phyloP scores from a whole-genome alignment of 2,113 vertebrate genomes.

The Dolichotis patagonum region DNA sequence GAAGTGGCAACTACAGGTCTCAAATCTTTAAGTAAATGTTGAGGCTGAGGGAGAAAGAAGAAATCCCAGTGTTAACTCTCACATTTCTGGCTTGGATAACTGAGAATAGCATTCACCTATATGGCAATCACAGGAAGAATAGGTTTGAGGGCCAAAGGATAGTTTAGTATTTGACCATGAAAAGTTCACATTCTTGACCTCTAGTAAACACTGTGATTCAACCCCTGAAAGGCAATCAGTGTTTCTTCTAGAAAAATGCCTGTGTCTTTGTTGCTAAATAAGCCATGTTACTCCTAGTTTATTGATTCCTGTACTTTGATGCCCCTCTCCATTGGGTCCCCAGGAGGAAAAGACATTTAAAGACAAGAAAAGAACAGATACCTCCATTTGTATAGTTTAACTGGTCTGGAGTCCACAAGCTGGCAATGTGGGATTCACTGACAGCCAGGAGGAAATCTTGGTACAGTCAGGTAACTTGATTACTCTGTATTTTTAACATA shows the following conservation, averaged over 20 bases:
- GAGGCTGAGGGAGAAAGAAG: neutral
- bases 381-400: conserved; percentile 29
- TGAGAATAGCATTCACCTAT: neutral
- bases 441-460: neutral
- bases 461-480: conserved; percentile 43
- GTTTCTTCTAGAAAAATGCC: conserved; percentile 39
- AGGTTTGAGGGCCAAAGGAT: neutral
- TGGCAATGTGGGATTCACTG: neutral
- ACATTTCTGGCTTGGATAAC: neutral
- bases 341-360: conserved; percentile 17
- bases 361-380: conserved; percentile 31
- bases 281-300: conserved; percentile 13
- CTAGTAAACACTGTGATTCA: conserved; percentile 31
- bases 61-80: neutral
- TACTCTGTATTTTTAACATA: conserved; percentile 11
- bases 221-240: conserved; percentile 33
- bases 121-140: neutral
- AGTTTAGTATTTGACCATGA: neutral
- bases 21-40: neutral
- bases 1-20: neutral
- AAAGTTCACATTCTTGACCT: neutral
- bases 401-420: conserved; percentile 31
- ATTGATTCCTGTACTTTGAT: conserved; percentile 65
- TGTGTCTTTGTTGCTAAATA: conserved; percentile 41
- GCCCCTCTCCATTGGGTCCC: neutral